Conservation (phyloP, 2,888 invertebrate genomes). For the Folsomia manolachei region DNA sequence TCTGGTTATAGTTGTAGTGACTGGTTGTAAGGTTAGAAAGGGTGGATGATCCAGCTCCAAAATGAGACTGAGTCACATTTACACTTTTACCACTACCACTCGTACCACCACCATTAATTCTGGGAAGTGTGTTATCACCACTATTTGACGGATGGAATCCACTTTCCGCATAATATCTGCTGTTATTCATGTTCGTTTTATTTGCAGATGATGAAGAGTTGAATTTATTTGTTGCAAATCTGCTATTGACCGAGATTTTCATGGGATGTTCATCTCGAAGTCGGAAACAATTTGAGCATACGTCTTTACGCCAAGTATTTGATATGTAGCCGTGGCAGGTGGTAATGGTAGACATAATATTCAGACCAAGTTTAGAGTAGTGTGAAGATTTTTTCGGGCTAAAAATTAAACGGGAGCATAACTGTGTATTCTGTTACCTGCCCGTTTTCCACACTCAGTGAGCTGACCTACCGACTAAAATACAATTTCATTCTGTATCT, state of each 20-base stretch:
- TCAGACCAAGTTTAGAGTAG: constrained; percentile 27
- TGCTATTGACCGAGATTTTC: constrained; percentile 36
- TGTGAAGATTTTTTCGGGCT: neutral
- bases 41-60: neutral
- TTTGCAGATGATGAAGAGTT: neutral
- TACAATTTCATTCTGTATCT: no score
- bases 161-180: neutral
- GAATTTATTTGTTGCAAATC: constrained; percentile 6
- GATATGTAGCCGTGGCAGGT: constrained; percentile 53
- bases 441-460: neutral
- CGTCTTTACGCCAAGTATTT: constrained; percentile 54
- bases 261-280: constrained; percentile 52
- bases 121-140: constrained; percentile 17
- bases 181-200: no score
- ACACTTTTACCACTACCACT: neutral
- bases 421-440: neutral
- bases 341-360: constrained; percentile 52
- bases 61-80: neutral
- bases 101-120: constrained; percentile 7
- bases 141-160: constrained; percentile 13
- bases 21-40: neutral
- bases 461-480: neutral
- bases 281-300: constrained; percentile 55
- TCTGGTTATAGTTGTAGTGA: neutral
- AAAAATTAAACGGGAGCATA: neutral